phyloP scores from a whole-genome alignment of 2,113 vertebrate species.

The Taxidea taxus region DNA sequence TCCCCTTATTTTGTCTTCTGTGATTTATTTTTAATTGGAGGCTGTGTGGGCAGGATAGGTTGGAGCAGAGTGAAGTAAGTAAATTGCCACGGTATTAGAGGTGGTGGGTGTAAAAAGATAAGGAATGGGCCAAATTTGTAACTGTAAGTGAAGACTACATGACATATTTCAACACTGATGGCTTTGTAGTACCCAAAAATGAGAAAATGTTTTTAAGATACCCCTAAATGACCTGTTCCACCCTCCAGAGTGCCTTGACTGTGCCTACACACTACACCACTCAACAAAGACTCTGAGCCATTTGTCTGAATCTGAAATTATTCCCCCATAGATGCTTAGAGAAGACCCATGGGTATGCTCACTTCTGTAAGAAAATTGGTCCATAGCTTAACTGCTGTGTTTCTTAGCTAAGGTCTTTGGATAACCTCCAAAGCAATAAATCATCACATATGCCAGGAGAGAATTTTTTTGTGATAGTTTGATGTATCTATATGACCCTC shows the following conservation, averaged over 20 bases:
- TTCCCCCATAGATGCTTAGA: not conserved
- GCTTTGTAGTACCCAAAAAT: not conserved
- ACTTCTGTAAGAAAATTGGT: slow-evolving; percentile 29
- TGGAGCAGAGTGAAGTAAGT: not conserved
- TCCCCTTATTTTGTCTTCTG: not conserved
- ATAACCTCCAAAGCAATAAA: slow-evolving; percentile 62
- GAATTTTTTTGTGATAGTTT: not conserved
- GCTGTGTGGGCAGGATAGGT: not conserved
- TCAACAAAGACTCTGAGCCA: not conserved
- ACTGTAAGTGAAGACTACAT: not conserved
- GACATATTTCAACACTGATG: not conserved
- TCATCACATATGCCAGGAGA: slow-evolving; percentile 36
- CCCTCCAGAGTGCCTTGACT: not conserved
- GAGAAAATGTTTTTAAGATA: not conserved
- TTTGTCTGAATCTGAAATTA: slow-evolving; percentile 49
- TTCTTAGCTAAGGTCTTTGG: slow-evolving; percentile 56
- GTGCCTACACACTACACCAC: not conserved
- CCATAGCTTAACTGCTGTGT: slow-evolving; percentile 23
- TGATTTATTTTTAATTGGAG: not conserved
- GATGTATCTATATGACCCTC: slow-evolving; percentile 27
- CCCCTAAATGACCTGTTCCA: not conserved
- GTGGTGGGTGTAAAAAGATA: not conserved
- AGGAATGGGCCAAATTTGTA: not conserved
- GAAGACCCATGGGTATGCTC: not conserved
- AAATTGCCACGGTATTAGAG: not conserved